phyloP scores from a whole-genome alignment of 2,888 invertebrate genomes.

The Tromatobia lineatoria region DNA sequence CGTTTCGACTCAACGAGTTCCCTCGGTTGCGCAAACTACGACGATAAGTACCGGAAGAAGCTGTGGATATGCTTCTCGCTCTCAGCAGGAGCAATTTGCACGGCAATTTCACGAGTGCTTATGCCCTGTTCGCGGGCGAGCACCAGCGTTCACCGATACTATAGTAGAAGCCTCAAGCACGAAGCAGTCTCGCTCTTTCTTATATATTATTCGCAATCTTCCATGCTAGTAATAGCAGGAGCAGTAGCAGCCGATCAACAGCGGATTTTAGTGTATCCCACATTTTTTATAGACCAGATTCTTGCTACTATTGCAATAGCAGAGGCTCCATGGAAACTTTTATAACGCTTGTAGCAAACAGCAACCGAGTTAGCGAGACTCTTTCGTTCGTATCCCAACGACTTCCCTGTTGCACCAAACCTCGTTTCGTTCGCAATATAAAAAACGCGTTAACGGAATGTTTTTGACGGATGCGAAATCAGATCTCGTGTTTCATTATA shows the following conservation, averaged over 20 bases:
- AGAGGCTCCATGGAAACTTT: constrained; percentile 55
- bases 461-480: constrained; percentile 47
- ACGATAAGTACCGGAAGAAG: constrained; percentile 75
- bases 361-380: constrained; percentile 12
- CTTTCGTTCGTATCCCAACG: constrained; percentile 51
- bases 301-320: constrained; percentile 58
- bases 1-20: constrained; percentile 58
- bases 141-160: constrained; percentile 8
- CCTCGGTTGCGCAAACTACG: constrained; percentile 68
- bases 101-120: constrained; percentile 72
- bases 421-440: constrained; percentile 21
- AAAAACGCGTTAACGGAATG: constrained; percentile 53
- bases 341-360: constrained; percentile 40
- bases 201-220: constrained; percentile 53
- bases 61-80: constrained; percentile 64
- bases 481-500: neutral
- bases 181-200: constrained; percentile 47
- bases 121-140: constrained; percentile 64
- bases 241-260: constrained; percentile 46
- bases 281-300: constrained; percentile 63
- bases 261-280: constrained; percentile 59
- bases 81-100: constrained; percentile 72
- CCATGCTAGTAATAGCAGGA: constrained; percentile 11
- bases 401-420: constrained; percentile 56
- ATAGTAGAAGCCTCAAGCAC: constrained; percentile 7